phyloP scores from a whole-genome alignment of 2,888 invertebrate species.

The Tipula lateralis region DNA sequence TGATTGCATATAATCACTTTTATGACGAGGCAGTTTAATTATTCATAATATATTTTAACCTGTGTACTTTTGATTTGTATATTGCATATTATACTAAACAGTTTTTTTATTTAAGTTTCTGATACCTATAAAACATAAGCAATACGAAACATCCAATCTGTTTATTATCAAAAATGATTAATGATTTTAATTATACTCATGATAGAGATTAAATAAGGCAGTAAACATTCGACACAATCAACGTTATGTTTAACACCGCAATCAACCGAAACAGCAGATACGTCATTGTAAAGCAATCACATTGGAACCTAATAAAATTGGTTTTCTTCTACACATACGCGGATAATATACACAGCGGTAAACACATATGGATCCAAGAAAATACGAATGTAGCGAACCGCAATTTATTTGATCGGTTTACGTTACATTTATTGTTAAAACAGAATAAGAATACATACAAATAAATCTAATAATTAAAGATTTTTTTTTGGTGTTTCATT shows the following conservation, averaged over 20 bases:
- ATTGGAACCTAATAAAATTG: neutral
- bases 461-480: neutral
- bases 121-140: too few species aligned
- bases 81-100: neutral
- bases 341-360: too few species aligned
- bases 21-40: too few species aligned
- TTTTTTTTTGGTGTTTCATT: neutral
- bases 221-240: neutral
- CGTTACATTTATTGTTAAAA: neutral
- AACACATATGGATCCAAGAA: neutral
- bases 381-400: neutral
- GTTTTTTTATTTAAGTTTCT: too few species aligned
- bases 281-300: neutral
- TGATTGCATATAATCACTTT: too few species aligned
- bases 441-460: neutral
- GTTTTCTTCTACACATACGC: too few species aligned
- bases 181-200: neutral
- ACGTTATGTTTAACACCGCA: neutral
- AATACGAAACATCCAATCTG: neutral
- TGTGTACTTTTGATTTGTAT: too few species aligned
- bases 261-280: neutral
- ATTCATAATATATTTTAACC: too few species aligned
- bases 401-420: neutral
- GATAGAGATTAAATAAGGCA: neutral
- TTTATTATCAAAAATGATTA: neutral